These are phyloP conservation scores for Hololepta plana DNA, from an alignment of 2,888 invertebrate genomes.

Conservation along the genomic window DNA sequence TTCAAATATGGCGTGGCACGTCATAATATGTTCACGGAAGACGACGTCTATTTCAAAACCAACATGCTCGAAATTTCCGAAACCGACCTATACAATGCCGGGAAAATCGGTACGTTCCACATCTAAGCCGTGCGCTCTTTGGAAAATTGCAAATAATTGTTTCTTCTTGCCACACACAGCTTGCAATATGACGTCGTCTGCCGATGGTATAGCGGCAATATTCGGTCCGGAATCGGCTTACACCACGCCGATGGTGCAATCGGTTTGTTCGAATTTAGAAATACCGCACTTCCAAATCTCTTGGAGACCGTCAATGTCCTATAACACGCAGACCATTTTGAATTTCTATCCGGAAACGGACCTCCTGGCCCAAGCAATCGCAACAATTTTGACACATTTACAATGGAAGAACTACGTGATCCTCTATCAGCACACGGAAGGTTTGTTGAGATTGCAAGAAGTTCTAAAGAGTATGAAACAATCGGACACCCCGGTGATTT, in stretches of 20 bases:
- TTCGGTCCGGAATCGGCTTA: slow-evolving; percentile 58
- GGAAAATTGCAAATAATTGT: too few species aligned
- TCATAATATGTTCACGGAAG: too few species aligned
- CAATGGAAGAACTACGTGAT: slow-evolving; percentile 62
- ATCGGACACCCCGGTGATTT: slow-evolving; percentile 39
- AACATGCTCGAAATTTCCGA: too few species aligned
- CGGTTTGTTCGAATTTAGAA: slow-evolving; percentile 66
- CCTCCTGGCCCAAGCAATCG: slow-evolving; percentile 43
- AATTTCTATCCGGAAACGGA: slow-evolving; percentile 57
- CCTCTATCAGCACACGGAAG: slow-evolving; percentile 59
- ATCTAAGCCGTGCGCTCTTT: too few species aligned
- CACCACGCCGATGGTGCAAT: slow-evolving; percentile 57
- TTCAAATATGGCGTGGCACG: too few species aligned
- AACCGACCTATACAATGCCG: too few species aligned
- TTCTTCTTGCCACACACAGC: slow-evolving; percentile 34
- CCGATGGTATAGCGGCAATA: slow-evolving; percentile 54
- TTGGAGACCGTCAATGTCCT: slow-evolving; percentile 35
- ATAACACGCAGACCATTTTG: slow-evolving; percentile 27
- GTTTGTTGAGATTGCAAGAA: slow-evolving; percentile 59
- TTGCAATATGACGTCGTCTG: slow-evolving; percentile 27
- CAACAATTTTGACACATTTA: slow-evolving; percentile 46
- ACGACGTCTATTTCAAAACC: too few species aligned
- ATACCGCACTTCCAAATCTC: slow-evolving; percentile 69
- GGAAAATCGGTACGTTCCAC: too few species aligned
- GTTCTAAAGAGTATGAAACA: slow-evolving; percentile 50